Percentiles rank a stretch among this genome's conserved stretches.
Conservation (phyloP, 2,888 invertebrate species). For the Chalcis sispes region DNA sequence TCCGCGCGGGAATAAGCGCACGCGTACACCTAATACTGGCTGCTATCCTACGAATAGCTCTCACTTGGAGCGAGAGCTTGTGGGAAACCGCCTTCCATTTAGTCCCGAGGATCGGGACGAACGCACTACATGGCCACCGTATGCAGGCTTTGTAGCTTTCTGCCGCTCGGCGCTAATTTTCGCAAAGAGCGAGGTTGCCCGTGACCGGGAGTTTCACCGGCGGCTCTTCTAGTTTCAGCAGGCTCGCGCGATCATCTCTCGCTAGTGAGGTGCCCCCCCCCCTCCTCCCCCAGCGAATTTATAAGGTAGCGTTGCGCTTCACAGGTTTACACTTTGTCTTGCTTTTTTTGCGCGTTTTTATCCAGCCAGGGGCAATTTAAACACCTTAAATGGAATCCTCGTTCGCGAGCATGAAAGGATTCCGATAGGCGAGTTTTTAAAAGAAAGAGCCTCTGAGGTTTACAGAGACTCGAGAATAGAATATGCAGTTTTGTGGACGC, state of each 20-base stretch:
- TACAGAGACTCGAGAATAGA: no score
- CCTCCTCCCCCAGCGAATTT: no score
- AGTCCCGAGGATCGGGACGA: slow-evolving; percentile 51
- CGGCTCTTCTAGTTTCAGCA: slow-evolving; percentile 40
- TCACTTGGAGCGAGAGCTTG: slow-evolving; percentile 55
- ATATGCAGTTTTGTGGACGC: no score
- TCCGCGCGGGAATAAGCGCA: slow-evolving; percentile 45
- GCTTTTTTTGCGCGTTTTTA: no score
- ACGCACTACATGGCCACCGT: slow-evolving; percentile 61
- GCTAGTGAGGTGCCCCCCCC: neutral
- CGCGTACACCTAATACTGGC: no score
- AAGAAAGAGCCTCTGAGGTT: slow-evolving; percentile 19
- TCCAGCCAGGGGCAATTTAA: no score
- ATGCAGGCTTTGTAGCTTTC: slow-evolving; percentile 2
- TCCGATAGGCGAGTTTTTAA: neutral
- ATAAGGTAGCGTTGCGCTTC: no score
- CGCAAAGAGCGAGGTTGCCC: neutral
- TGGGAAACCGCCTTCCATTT: slow-evolving; percentile 68
- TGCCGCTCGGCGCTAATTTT: neutral
- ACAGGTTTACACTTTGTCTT: no score
- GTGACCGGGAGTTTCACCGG: slow-evolving; percentile 41
- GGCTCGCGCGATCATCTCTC: neutral
- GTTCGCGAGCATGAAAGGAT: neutral
- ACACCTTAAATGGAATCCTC: no score
- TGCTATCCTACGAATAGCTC: no score